Evolutionary conservation across 2,113 vertebrate genomes (phyloP).

Genomic region (Oncorhynchus clarkii): DNA sequence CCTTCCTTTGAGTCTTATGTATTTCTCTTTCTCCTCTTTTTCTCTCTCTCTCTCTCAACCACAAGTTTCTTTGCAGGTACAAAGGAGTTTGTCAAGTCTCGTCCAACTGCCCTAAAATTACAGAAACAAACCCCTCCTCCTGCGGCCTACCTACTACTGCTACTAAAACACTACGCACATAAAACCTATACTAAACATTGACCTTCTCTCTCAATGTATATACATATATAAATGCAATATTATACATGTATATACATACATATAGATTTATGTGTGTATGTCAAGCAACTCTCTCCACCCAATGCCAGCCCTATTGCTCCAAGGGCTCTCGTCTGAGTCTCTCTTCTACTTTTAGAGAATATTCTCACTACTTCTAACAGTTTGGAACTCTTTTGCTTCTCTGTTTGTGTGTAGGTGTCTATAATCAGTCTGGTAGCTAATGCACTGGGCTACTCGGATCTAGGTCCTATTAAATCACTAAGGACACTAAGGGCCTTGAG

Average conservation of each 20-base stretch:
- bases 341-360: conserved; percentile 70
- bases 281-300: conserved; percentile 78
- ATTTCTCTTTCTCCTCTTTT: conserved; percentile 77
- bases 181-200: conserved; percentile 75
- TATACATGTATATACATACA: conserved; percentile 79
- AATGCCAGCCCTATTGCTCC: conserved; percentile 80
- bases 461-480: conserved; percentile 99
- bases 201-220: conserved; percentile 76
- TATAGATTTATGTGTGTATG: conserved; percentile 77
- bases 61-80: conserved; percentile 94
- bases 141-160: conserved; percentile 57
- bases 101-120: conserved; percentile 69
- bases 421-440: conserved; percentile 99
- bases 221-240: conserved; percentile 78
- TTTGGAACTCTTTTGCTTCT: conserved; percentile 97
- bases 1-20: conserved; percentile 74
- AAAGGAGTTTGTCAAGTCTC: conserved; percentile 84
- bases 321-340: conserved; percentile 22
- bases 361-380: conserved; percentile 89
- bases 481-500: conserved; percentile 99
- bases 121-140: conserved; percentile 58
- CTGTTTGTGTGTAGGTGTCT: conserved; percentile 99
- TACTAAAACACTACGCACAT: conserved; percentile 68
- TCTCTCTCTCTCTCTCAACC: conserved; percentile 79
- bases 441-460: conserved; percentile 99